Evolutionary conservation across 2,888 invertebrate species (phyloP).

Genomic region (Phorcus lineatus): DNA sequence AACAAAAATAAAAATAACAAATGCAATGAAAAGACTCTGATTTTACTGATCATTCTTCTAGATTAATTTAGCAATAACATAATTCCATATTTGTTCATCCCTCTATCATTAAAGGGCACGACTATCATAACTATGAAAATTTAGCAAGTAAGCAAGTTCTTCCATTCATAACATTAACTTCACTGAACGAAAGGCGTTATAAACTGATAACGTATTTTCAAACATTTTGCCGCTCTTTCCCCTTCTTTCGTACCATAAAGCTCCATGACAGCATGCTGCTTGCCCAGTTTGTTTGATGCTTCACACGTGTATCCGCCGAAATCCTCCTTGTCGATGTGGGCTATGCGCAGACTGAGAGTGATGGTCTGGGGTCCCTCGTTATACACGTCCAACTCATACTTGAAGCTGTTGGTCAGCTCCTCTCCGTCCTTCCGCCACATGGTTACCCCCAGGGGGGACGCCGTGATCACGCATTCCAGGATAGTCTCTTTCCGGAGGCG

Average conservation of each 20-base stretch:
- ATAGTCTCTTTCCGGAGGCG: conserved; percentile 66
- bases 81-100: no score
- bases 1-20: no score
- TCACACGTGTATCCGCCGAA: conserved; percentile 58
- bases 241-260: conserved; percentile 51
- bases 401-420: conserved; percentile 52
- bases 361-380: conserved; percentile 51
- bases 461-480: conserved; percentile 66
- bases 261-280: conserved; percentile 44
- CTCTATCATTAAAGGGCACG: no score
- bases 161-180: no score
- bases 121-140: no score
- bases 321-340: conserved; percentile 48
- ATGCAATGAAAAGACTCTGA: no score
- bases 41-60: no score
- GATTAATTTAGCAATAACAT: no score
- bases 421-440: conserved; percentile 61
- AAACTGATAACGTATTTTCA: no score
- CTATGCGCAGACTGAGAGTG: conserved; percentile 50
- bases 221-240: neutral
- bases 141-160: no score
- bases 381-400: conserved; percentile 50
- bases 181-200: no score
- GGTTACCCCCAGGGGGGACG: conserved; percentile 59
- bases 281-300: conserved; percentile 54